phyloP scores from a whole-genome alignment of 2,797 vertebrate genomes.

The Pelodytes ibericus region DNA sequence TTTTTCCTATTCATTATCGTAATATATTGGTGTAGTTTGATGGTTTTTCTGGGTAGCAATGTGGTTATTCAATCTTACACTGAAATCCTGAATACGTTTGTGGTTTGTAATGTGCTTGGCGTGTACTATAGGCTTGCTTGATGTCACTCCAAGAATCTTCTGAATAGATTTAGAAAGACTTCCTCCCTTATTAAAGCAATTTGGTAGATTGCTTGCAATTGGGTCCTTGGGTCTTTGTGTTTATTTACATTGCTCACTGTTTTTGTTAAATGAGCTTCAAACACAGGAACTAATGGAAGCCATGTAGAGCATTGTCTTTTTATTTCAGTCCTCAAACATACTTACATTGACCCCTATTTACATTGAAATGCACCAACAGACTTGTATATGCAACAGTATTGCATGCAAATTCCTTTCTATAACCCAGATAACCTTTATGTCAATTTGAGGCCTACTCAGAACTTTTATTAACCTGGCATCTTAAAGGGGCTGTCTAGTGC shows the following conservation, averaged over 20 bases:
- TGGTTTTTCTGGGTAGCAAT: neutral
- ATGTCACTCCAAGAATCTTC: conserved; percentile 6
- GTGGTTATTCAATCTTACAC: neutral
- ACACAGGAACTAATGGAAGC: neutral
- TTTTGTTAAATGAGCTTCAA: neutral
- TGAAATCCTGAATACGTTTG: conserved; percentile 1
- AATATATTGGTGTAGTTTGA: neutral
- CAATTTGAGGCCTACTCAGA: too few relatives aligned
- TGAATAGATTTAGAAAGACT: conserved; percentile 18
- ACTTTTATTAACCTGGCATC: too few relatives aligned
- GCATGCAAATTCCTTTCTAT: too few relatives aligned
- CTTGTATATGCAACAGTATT: too few relatives aligned
- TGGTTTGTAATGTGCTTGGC: conserved; percentile 19
- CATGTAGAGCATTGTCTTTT: neutral
- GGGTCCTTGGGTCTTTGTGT: neutral
- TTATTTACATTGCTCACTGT: neutral
- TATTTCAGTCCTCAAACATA: neutral
- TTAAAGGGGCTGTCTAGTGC: too few relatives aligned
- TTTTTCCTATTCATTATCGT: neutral
- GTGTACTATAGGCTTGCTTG: conserved; percentile 15
- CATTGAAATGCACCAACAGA: too few relatives aligned
- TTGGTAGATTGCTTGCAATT: neutral
- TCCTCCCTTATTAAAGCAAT: neutral
- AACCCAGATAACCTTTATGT: too few relatives aligned
- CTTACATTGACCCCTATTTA: too few relatives aligned